Evolutionary conservation across 2,113 vertebrate species (phyloP).

Genomic region (Carassius gibelio): DNA sequence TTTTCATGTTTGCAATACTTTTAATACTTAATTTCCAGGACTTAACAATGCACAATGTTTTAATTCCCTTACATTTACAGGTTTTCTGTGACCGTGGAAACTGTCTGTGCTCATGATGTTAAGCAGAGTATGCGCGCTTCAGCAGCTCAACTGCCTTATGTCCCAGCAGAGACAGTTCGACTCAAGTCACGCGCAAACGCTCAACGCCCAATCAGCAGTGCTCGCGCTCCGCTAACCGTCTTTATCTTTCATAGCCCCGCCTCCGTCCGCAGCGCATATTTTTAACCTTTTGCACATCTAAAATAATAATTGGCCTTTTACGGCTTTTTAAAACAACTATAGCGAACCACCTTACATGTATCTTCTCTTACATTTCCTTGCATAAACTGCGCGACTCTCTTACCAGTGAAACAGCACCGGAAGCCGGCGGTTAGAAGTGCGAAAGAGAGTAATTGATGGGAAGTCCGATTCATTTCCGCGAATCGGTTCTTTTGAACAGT

Average conservation of each 20-base stretch:
- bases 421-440: slow-evolving; percentile 69
- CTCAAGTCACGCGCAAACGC: background rate
- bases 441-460: slow-evolving; percentile 14
- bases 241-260: background rate
- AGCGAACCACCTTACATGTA: background rate
- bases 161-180: too few species aligned
- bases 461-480: background rate
- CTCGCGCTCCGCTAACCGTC: slow-evolving; percentile 23
- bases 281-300: background rate
- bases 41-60: background rate
- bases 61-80: too few species aligned
- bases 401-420: slow-evolving; percentile 62
- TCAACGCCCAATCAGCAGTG: slow-evolving; percentile 20
- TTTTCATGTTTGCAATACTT: background rate
- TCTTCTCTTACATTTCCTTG: background rate
- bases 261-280: background rate
- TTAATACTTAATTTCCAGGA: background rate
- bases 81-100: too few species aligned
- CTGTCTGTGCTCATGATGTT: background rate
- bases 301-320: background rate
- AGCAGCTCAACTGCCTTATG: background rate
- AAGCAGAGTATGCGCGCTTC: background rate
- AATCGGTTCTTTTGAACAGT: slow-evolving; percentile 8
- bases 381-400: background rate
- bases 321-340: background rate